These are phyloP conservation scores for Junco hyemalis DNA, from an alignment of 2,113 vertebrate genomes.

Conservation along the genomic window DNA sequence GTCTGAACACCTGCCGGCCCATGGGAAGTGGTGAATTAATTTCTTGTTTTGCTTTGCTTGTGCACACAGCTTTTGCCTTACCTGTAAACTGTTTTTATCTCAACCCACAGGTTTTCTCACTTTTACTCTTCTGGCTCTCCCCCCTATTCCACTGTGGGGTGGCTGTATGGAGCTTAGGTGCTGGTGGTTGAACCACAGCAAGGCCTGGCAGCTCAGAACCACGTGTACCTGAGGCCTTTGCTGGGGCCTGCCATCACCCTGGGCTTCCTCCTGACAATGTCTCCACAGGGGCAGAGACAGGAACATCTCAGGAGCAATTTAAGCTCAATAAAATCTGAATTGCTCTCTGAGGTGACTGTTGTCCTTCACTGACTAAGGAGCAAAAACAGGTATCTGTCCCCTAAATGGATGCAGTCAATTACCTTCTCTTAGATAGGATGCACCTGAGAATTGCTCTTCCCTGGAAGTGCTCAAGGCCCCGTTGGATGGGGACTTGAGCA, in stretches of 20 bases:
- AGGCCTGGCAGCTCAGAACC: not conserved
- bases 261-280: not conserved
- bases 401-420: not conserved
- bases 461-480: not conserved
- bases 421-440: not conserved
- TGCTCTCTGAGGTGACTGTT: not conserved
- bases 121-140: not conserved
- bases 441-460: not conserved
- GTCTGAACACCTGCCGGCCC: not conserved
- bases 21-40: not conserved
- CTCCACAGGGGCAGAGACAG: not conserved
- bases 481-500: not conserved
- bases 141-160: not conserved
- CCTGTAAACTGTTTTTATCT: not conserved
- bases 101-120: not conserved
- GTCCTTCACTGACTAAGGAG: not conserved
- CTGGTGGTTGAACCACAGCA: not conserved
- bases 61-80: not conserved
- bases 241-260: not conserved
- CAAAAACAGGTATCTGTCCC: not conserved
- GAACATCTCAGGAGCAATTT: not conserved
- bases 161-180: not conserved
- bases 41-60: not conserved
- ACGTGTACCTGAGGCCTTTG: rapidly evolving
- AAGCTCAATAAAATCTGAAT: not conserved